Base-by-base conservation (phyloP, 2,888 invertebrate genomes). In the Agriopis aurantiaria region DNA sequence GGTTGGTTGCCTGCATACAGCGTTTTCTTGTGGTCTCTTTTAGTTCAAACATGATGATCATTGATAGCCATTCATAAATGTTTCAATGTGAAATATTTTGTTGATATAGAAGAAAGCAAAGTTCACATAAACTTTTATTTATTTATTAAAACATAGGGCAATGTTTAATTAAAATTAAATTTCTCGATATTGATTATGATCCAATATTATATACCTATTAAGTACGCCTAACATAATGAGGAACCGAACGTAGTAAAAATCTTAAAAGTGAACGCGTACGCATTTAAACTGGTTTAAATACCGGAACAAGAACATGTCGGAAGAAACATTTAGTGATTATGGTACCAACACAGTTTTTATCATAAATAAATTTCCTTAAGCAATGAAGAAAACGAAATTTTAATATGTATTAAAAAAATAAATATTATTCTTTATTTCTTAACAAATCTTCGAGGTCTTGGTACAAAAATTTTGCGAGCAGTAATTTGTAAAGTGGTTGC, bases 181-280 rank as follows among this genome's bases (percentile, higher is more conserved):
- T 40, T 5, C 3, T 33, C 6, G n/a, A 8, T n/a, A 14, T 3
- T 56, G 8, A 23, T 45, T 12, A 33, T 48, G 46, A 48, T 58
- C 33, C 33, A 48, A 58, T 6, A 58, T 48, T 6, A 48, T 33
- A 33, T 23, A 58, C 46, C 8, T n/a, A n/a, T n/a, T n/a, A n/a
- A n/a, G n/a, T n/a, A n/a, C n/a, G n/a, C n/a, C n/a, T 58, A 23
- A 46, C 23, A n/a, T 58, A 33, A 58, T 46, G 56, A 58, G 58
- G 48, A 58, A 58, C 58, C n/a, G 10, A 46, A 17, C 14, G 14
- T 11, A 0, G 23, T 43, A n/a, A n/a, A n/a, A n/a, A 56, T 43
- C 56, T 14, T 56, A 43, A 41, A 14, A 56, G 14, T 56, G 43
- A 56, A 11, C 17, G 43, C 57, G 48, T 12, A n/a, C 46, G 46